A percentile compares a stretch with the other conserved stretches of the same genome.
Evolutionary conservation across 2,888 invertebrate genomes (phyloP).

Genomic region (Morpho deidamia): DNA sequence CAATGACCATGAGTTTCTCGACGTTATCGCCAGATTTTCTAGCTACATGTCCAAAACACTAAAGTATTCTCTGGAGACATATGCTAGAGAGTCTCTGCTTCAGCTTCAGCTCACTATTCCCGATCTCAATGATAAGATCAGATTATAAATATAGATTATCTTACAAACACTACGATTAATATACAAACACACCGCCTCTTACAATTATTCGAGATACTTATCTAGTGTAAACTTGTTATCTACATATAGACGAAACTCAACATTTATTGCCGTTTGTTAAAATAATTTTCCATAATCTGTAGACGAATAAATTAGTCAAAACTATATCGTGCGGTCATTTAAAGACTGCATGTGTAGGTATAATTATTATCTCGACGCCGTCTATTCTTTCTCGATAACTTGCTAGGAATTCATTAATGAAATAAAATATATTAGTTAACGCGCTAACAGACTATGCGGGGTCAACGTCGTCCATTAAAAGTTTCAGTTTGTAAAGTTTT

Average conservation of each 20-base stretch:
- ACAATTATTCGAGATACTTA: not conserved
- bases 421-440: slow-evolving; percentile 8
- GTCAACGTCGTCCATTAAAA: no score
- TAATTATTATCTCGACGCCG: slow-evolving; percentile 10
- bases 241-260: not conserved
- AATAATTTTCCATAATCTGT: not conserved
- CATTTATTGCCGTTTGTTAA: not conserved
- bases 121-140: no score
- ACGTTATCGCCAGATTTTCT: no score
- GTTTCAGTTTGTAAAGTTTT: no score
- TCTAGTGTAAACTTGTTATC: not conserved
- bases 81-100: no score
- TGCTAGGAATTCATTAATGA: slow-evolving; percentile 14
- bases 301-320: slow-evolving; percentile 2
- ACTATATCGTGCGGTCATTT: not conserved
- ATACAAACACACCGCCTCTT: not conserved
- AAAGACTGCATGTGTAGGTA: not conserved
- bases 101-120: no score
- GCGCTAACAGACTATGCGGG: not conserved
- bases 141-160: no score
- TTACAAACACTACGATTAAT: no score
- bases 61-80: no score
- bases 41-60: no score
- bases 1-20: no score
- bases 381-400: slow-evolving; percentile 17